Conservation (phyloP, 2,797 vertebrate genomes). For the Eulemur coronatus region DNA sequence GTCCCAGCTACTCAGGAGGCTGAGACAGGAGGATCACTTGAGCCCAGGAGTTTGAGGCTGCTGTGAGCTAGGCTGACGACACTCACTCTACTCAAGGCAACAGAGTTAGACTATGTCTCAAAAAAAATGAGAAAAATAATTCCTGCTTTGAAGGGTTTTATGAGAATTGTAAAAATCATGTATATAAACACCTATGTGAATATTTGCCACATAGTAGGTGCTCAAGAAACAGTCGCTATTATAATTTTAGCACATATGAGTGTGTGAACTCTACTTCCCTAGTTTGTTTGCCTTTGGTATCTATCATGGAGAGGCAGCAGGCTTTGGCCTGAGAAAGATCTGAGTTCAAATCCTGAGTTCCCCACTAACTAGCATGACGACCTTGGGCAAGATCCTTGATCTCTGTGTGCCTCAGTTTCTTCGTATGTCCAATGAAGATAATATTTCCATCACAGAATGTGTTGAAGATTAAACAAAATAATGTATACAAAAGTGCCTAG, state of each 20-base stretch:
- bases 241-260: background rate
- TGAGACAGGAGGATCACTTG: background rate
- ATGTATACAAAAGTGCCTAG: background rate
- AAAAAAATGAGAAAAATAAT: background rate
- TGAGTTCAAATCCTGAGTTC: background rate
- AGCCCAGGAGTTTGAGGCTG: background rate
- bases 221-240: constrained; percentile 21
- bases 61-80: background rate
- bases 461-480: background rate
- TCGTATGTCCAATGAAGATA: background rate
- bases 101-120: too few species aligned
- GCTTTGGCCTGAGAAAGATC: background rate
- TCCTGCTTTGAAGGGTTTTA: background rate
- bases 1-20: background rate
- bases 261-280: background rate
- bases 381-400: background rate
- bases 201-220: background rate
- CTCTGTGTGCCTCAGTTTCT: background rate
- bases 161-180: background rate
- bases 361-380: background rate
- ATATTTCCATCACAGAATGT: background rate
- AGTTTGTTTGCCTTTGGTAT: background rate
- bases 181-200: background rate
- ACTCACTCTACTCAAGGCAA: background rate
- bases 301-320: background rate